Evolutionary conservation across 2,888 invertebrate species (phyloP).

Genomic region (Sphecodes monilicornis): DNA sequence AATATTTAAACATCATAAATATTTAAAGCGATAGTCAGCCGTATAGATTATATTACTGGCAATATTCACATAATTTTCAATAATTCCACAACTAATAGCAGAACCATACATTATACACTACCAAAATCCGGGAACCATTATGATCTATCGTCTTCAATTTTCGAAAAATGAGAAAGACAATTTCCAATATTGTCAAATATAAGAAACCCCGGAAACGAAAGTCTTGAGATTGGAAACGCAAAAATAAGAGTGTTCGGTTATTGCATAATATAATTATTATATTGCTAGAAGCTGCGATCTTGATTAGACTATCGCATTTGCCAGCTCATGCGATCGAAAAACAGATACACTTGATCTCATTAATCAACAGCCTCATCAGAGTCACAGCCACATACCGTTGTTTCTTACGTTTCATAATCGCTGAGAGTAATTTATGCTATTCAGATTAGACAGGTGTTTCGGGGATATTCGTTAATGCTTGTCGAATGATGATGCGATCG

Average conservation of each 20-base stretch:
- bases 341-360: constrained; percentile 3
- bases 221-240: too few relatives aligned
- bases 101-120: too few relatives aligned
- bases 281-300: not conserved
- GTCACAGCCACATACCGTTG: constrained; percentile 3
- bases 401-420: constrained; percentile 14
- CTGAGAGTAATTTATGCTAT: constrained; percentile 3
- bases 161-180: too few relatives aligned
- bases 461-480: not conserved
- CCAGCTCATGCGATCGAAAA: not conserved
- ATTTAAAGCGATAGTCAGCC: too few relatives aligned
- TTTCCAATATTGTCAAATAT: not conserved
- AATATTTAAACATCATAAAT: too few relatives aligned
- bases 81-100: too few relatives aligned
- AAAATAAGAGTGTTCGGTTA: not conserved
- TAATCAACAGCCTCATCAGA: not conserved
- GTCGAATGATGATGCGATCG: not conserved
- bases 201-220: not conserved
- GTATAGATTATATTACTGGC: too few relatives aligned
- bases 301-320: not conserved
- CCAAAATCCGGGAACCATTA: not conserved
- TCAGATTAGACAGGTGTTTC: constrained; percentile 15
- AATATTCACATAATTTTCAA: too few relatives aligned
- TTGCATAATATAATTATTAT: not conserved
- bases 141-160: not conserved